Evolutionary conservation across 2,888 invertebrate genomes (phyloP).

Genomic region (Drepanosiphum platanoidis): DNA sequence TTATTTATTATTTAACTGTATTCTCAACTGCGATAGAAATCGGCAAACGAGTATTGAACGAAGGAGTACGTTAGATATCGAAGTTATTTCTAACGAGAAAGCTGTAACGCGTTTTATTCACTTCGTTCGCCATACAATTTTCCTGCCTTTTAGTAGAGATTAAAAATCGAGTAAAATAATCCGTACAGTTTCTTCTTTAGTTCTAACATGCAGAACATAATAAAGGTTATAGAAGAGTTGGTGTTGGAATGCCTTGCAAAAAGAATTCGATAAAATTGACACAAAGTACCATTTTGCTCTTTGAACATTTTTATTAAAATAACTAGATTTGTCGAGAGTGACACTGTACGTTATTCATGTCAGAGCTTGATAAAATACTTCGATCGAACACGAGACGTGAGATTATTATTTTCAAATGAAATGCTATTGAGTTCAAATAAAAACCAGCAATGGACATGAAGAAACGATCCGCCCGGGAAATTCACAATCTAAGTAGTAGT

Average conservation of each 20-base stretch:
- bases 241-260: neutral
- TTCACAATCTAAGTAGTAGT: too few species aligned
- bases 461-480: too few species aligned
- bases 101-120: neutral
- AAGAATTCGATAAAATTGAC: neutral
- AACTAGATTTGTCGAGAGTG: neutral
- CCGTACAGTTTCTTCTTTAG: neutral
- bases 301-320: constrained; percentile 10
- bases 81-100: too few species aligned
- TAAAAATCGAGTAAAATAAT: neutral
- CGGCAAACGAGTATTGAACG: too few species aligned
- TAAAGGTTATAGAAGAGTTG: neutral
- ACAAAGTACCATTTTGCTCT: neutral
- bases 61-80: too few species aligned
- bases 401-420: neutral
- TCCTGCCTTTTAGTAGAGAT: neutral
- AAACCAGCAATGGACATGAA: too few species aligned
- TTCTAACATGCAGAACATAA: neutral
- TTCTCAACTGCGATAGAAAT: too few species aligned
- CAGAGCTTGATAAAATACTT: neutral
- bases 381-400: neutral
- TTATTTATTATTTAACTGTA: too few species aligned
- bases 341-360: neutral
- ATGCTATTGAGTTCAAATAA: neutral
- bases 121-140: neutral